Evolutionary conservation across 2,113 vertebrate genomes (phyloP), one percentile per base, ranked within the genome.

Genomic region (Stigmatopora argus): DNA sequence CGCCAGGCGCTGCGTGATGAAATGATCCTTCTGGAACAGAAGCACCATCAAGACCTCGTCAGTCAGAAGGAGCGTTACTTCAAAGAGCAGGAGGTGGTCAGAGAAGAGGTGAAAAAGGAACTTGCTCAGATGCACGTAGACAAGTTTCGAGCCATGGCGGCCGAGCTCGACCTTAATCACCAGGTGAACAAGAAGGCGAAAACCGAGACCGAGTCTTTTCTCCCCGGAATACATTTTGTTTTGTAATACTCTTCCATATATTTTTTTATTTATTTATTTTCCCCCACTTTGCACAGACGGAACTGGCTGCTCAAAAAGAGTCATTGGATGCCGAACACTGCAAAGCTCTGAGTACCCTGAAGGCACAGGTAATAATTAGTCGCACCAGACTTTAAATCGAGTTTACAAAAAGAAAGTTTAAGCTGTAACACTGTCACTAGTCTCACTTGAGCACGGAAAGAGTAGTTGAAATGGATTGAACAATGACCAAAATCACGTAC

Each of bases 91-190:
- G 80, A 79, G 61, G 70, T 82, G 1, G 5, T 77, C 38, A 85
- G 83, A 38, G 92, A 92, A 13, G 78, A 87, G 10, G 75, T 90
- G 61, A 86, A 83, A 80, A 84, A 83, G 5, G 88, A 93, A 45
- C 69, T 90, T 59, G 85, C 90, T 69, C 64, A 87, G 15, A 47
- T 85, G 60, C 92, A 94, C 67, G 64, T 89, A n/a, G 92, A 90
- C 41, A 91, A 91, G 31, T 88, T 91, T 61, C 90, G 80, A 72
- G 81, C 86, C 57, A 90, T 92, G 91, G 87, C 92, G 26, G 63
- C 77, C 1, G 88, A 93, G 82, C 82, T 93, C 58, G 86, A 81
- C 75, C 87, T 62, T 4, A 77, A 81, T 44, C 92, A 90, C 82
- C 92, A 94, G 91, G 96, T 95, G 58, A 86, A 76, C 46, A 38